Evolutionary conservation across 1,140 invertebrate genomes (phyloP).

Genomic region (Pseudobourletiella spinata): DNA sequence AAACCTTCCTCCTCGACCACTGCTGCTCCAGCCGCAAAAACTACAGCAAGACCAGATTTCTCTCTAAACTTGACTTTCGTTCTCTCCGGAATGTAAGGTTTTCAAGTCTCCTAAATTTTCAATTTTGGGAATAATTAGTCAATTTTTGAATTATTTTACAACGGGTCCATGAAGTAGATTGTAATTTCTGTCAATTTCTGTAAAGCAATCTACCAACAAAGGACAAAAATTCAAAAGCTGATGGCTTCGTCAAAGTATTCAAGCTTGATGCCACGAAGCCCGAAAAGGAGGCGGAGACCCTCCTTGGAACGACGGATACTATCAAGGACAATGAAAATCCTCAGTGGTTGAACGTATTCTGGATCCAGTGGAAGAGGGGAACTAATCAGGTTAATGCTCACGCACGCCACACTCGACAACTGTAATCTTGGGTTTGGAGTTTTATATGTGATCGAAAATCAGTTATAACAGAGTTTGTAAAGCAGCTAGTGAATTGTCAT

Average conservation of each 20-base stretch:
- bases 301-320: conserved; percentile 10
- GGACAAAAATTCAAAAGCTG: conserved; percentile 7
- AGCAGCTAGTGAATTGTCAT: neutral
- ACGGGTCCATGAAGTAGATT: too few relatives aligned
- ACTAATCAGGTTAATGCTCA: conserved; percentile 18
- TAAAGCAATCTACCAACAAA: conserved; percentile 7
- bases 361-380: conserved; percentile 14
- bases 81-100: conserved; percentile 7
- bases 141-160: neutral
- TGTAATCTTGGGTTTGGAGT: too few relatives aligned
- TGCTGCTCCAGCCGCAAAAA: neutral
- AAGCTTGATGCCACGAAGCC: neutral
- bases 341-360: conserved; percentile 20
- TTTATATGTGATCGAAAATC: too few relatives aligned
- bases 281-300: neutral
- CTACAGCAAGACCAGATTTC: neutral
- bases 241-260: conserved; percentile 21
- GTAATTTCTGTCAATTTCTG: neutral
- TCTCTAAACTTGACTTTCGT: conserved; percentile 13
- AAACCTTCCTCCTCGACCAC: neutral
- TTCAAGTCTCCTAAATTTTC: neutral
- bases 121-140: neutral
- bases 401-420: neutral
- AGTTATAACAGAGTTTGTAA: neutral
- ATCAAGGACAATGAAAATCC: conserved; percentile 16